Evolutionary conservation across 2,888 invertebrate species (phyloP), one percentile per base, ranked within the genome.

Genomic region (Teinopalpus imperialis): DNA sequence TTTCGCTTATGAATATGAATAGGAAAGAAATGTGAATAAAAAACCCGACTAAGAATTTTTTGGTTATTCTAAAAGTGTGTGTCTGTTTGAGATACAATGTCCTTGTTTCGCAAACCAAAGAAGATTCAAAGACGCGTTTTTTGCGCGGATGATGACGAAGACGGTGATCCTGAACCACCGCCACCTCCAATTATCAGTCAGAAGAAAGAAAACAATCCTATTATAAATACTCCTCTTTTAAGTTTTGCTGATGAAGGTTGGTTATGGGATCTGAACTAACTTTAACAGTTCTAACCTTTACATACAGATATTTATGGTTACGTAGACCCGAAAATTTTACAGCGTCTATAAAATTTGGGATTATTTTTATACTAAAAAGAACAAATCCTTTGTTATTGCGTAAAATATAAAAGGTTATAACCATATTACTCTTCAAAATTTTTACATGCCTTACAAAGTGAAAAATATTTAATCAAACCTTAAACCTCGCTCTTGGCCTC

Each of bases 31-130:
- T 13, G 13, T 21, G 34, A 34, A 26, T 9, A n/a, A 18, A 13
- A 30, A 30, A 30, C 18, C 5, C 0, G 1, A 2, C 2, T 8
- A 13, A 8, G 12, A 13, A 43, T 23, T n/a, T 5, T 7, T 41
- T 16, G 7, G 16, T 32, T 27, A n/a, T 16, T 10, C 8, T 5
- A 13, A 8, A n/a, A 13, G 18, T 32, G 10, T 49, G 18, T 1
- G 35, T 6, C 3, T 4, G 7, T 18, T 13, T 2, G 20, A 35
- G 8, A 18, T 26, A 64, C 48, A 61, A 95, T 96, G 95, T 94
- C 95, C 46, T 74, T 96, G 56, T 97, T 97, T 81, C 94, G 94
- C 63, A 97, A 97, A 83, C 97, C 97, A 0, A 94, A 96, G 69
- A 93, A 93, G 72, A 94, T 97, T 58, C 94, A 95, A 67, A 89